Percentiles rank a stretch among this genome's conserved stretches.
Evolutionary conservation across 2,888 invertebrate species (phyloP).

Genomic region (Macaria liturata): DNA sequence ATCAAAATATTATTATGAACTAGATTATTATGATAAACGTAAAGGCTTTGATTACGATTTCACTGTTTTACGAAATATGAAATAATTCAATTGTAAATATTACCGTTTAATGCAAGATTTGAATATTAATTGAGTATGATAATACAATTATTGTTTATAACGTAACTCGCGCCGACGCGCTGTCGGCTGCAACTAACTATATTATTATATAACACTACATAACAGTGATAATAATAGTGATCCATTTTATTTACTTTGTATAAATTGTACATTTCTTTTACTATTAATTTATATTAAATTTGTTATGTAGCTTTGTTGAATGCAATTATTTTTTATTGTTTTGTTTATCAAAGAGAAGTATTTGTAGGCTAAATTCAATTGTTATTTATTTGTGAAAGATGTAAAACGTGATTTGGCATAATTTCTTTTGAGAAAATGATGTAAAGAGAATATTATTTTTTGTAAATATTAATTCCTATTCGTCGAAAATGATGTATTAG

Average conservation of each 20-base stretch:
- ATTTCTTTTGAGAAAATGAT: constrained; percentile 57
- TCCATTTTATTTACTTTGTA: constrained; percentile 77
- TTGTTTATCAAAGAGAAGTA: constrained; percentile 81
- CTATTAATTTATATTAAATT: constrained; percentile 82
- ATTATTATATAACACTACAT: constrained; percentile 44
- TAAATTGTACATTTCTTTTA: constrained; percentile 81
- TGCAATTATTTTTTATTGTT: constrained; percentile 83
- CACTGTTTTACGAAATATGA: constrained; percentile 20
- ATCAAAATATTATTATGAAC: constrained; percentile 26
- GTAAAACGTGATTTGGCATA: constrained; percentile 75
- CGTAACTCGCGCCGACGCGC: constrained; percentile 36
- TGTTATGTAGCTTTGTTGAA: constrained; percentile 83
- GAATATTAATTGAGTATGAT: constrained; percentile 35
- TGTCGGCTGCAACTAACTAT: constrained; percentile 40
- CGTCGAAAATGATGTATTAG: constrained; percentile 67
- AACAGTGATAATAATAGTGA: constrained; percentile 77
- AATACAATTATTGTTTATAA: constrained; percentile 24
- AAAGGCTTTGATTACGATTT: constrained; percentile 32
- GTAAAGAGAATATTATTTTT: constrained; percentile 45
- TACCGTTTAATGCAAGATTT: constrained; percentile 43
- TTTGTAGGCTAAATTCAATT: constrained; percentile 82
- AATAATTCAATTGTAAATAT: constrained; percentile 39
- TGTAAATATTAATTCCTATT: constrained; percentile 64
- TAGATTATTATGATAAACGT: constrained; percentile 24
- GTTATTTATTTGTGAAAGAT: constrained; percentile 81